Conservation (phyloP, 2,888 invertebrate species). For the Creontiades dilutus region DNA sequence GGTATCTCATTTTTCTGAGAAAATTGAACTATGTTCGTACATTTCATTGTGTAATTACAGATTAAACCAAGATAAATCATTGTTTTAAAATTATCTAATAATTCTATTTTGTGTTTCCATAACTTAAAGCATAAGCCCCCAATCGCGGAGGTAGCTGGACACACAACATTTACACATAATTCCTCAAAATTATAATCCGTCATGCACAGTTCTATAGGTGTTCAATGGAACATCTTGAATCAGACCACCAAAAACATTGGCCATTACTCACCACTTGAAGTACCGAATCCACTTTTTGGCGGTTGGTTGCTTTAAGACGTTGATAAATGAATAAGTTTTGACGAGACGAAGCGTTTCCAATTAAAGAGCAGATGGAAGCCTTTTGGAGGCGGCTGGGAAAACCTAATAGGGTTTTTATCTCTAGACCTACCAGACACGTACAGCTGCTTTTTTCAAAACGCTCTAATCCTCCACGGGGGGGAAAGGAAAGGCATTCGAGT, state of each 20-base stretch:
- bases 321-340: slow-evolving; percentile 41
- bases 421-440: slow-evolving; percentile 30
- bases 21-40: background rate
- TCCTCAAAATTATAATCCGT: too few relatives aligned
- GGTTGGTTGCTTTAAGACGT: background rate
- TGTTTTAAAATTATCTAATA: too few relatives aligned
- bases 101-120: background rate
- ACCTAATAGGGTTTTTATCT: slow-evolving; percentile 58
- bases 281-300: too few relatives aligned
- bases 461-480: background rate
- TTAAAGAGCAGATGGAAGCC: slow-evolving; percentile 61
- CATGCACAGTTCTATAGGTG: too few relatives aligned
- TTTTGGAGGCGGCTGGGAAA: background rate
- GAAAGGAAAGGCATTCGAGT: slow-evolving; percentile 1
- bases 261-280: too few relatives aligned
- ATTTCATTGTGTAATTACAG: background rate
- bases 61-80: background rate
- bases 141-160: too few relatives aligned
- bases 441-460: slow-evolving; percentile 55
- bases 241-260: too few relatives aligned
- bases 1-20: background rate
- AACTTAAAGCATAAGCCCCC: too few relatives aligned
- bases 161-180: too few relatives aligned
- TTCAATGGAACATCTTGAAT: too few relatives aligned
- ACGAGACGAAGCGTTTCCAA: slow-evolving; percentile 54